Percentiles rank a stretch among this genome's conserved stretches.
Evolutionary conservation across 2,113 vertebrate species (phyloP).

Genomic region (Orycteropus afer): DNA sequence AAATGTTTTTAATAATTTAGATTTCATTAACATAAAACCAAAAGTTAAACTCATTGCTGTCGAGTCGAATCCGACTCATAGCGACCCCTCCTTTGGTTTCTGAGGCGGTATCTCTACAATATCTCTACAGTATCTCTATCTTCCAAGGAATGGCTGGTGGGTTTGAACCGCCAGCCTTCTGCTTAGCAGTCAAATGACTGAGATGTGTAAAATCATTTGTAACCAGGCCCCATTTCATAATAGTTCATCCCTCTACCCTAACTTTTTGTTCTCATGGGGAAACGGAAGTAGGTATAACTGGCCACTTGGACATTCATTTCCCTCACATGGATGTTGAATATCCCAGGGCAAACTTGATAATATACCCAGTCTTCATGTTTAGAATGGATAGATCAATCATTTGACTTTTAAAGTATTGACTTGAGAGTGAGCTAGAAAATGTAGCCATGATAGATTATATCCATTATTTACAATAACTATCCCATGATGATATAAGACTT

Average conservation of each 20-base stretch:
- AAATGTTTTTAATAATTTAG: neutral
- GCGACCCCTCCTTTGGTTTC: too few relatives aligned
- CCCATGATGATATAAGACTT: neutral
- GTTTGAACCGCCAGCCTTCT: too few relatives aligned
- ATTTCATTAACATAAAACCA: neutral
- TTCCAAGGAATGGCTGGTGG: too few relatives aligned
- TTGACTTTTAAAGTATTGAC: neutral
- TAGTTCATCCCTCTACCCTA: neutral
- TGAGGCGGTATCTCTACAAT: too few relatives aligned
- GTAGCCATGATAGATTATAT: neutral
- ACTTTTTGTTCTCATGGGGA: neutral
- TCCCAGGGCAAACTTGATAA: neutral
- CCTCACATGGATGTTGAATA: neutral
- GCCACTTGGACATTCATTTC: neutral
- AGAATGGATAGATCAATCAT: neutral
- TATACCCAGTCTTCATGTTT: neutral
- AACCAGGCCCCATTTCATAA: neutral
- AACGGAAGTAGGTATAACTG: neutral
- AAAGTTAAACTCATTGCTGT: too few relatives aligned
- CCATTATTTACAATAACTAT: neutral
- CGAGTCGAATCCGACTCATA: too few relatives aligned
- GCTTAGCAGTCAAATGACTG: too few relatives aligned
- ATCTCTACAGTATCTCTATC: too few relatives aligned
- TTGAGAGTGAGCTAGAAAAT: neutral
- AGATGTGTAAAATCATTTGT: slow-evolving; percentile 20